These are phyloP conservation scores for Drosophila watanabei DNA, from an alignment of 1,140 invertebrate species.

Conservation along the genomic window DNA sequence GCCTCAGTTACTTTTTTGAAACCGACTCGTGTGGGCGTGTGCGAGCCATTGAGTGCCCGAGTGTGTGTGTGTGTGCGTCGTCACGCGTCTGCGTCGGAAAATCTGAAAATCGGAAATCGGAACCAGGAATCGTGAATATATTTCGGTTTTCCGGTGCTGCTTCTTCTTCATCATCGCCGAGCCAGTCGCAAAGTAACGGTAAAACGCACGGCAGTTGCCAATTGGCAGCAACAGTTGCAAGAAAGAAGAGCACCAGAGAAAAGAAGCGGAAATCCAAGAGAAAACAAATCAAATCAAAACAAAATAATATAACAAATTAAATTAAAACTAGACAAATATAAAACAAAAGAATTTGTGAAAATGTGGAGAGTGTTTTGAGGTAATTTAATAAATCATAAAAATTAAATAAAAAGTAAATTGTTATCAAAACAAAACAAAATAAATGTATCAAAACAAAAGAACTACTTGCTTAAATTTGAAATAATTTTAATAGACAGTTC, in stretches of 20 bases:
- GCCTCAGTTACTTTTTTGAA: slow-evolving; percentile 64
- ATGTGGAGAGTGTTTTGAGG: slow-evolving; percentile 13
- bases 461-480: background rate
- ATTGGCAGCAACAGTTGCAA: slow-evolving; percentile 37
- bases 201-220: slow-evolving; percentile 21
- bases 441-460: background rate
- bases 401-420: background rate
- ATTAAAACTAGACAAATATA: slow-evolving; percentile 7
- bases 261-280: background rate
- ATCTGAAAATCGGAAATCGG: slow-evolving; percentile 35
- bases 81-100: slow-evolving; percentile 49
- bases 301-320: background rate
- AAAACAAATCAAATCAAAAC: background rate
- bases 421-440: background rate
- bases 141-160: slow-evolving; percentile 33
- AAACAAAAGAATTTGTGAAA: slow-evolving; percentile 19
- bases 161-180: slow-evolving; percentile 16
- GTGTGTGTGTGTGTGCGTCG: slow-evolving; percentile 30
- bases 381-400: slow-evolving; percentile 1
- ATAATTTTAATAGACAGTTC: background rate
- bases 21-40: slow-evolving; percentile 70
- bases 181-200: slow-evolving; percentile 25
- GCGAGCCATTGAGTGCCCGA: slow-evolving; percentile 37
- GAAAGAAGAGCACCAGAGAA: slow-evolving; percentile 34
- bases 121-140: slow-evolving; percentile 35